Percentiles rank a stretch among this genome's conserved stretches.
Evolutionary conservation across 2,797 vertebrate genomes (phyloP).

Genomic region (Syncerus caffer): DNA sequence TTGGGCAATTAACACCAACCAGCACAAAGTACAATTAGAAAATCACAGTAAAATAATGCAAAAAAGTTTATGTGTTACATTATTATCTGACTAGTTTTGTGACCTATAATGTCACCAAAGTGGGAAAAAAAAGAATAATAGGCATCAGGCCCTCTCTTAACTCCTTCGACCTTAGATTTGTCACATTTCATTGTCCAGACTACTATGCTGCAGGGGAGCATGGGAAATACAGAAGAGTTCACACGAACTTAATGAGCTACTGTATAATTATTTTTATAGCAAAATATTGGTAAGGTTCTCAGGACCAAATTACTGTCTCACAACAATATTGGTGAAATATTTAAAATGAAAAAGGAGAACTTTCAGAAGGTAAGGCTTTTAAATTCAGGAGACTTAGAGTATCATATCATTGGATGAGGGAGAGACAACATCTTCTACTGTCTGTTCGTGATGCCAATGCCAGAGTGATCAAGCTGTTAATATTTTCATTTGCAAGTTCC

Average conservation of each 20-base stretch:
- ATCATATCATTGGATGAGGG: fast-evolving
- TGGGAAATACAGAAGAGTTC: neutral
- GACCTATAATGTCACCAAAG: neutral
- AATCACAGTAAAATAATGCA: neutral
- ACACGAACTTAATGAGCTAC: neutral
- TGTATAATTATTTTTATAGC: neutral
- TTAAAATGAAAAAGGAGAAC: neutral
- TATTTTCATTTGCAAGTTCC: neutral
- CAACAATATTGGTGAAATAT: neutral
- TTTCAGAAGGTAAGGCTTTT: neutral
- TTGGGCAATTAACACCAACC: neutral
- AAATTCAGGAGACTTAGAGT: neutral
- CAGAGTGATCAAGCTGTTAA: neutral
- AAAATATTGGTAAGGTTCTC: neutral
- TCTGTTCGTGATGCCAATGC: neutral
- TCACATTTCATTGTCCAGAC: neutral
- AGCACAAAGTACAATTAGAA: neutral
- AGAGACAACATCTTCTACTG: neutral
- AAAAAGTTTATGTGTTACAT: neutral
- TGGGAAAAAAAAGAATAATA: neutral
- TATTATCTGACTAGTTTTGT: neutral
- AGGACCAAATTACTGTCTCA: neutral
- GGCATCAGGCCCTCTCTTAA: neutral
- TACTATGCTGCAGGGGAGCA: neutral
- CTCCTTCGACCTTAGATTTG: neutral